These are phyloP conservation scores for Peribatodes rhomboidaria DNA, from an alignment of 2,888 invertebrate genomes.

Conservation along the genomic window DNA sequence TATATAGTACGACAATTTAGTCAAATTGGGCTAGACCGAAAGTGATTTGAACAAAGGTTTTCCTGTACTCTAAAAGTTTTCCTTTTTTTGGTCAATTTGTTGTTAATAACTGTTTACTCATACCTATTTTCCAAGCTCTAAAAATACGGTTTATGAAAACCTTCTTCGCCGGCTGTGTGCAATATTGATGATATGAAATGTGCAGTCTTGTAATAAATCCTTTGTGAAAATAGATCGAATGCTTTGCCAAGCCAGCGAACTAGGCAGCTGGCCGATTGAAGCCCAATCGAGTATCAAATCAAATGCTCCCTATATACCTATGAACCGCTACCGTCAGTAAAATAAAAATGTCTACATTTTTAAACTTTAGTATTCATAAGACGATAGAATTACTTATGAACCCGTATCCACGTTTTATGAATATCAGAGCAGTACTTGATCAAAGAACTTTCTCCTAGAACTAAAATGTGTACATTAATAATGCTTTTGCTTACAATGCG, in stretches of 20 bases:
- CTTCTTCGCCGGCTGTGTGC: conserved; percentile 7
- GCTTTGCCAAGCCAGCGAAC: conserved; percentile 26
- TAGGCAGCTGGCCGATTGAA: conserved; percentile 24
- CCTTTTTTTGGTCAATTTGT: no score
- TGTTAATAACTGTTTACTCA: no score
- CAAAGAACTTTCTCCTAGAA: conserved; percentile 79
- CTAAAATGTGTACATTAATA: conserved; percentile 86
- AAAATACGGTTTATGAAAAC: background rate
- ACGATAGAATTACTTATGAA: conserved; percentile 84
- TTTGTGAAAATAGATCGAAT: conserved; percentile 34
- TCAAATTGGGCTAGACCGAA: no score
- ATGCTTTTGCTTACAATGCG: conserved; percentile 86
- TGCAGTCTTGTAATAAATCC: conserved; percentile 34
- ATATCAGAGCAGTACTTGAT: conserved; percentile 70
- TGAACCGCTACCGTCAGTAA: background rate
- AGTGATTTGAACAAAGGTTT: no score
- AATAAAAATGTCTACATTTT: conserved; percentile 50
- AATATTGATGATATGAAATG: conserved; percentile 21
- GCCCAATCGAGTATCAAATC: conserved; percentile 28
- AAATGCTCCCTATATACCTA: conserved; percentile 4
- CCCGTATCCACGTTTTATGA: conserved; percentile 82
- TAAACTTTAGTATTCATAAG: conserved; percentile 56
- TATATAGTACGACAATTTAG: no score
- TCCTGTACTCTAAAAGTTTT: no score
- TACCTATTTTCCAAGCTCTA: background rate